Evolutionary conservation across 2,888 invertebrate genomes (phyloP), one percentile per base, ranked within the genome.

Genomic region (Microctonus hyperodae): DNA sequence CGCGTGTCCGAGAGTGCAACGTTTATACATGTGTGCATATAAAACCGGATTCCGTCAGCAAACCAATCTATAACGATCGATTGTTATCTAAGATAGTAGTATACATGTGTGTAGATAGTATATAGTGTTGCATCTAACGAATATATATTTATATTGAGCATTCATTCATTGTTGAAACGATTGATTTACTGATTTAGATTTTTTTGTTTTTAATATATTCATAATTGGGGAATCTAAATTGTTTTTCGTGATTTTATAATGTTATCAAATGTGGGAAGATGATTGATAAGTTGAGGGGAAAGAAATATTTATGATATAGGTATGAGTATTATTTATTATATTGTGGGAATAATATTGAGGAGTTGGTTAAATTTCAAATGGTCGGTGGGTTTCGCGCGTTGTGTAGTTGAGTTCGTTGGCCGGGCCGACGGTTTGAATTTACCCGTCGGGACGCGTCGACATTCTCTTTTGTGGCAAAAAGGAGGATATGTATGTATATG

Each of bases 321-420:
- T 28, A 28, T 28, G 7, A 28, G 28, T 5, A 7, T 5, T 5
- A 28, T 28, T 5, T 28, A 28, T 28, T 28, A 7, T 28, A 5
- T 5, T 28, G n/a, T n/a, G n/a, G n/a, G n/a, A n/a, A n/a, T n/a
- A n/a, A n/a, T n/a, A n/a, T n/a, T n/a, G 16, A 1, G 20, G 13
- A 9, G 31, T 11, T n/a, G 33, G 35, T 37, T 37, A 23, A 51
- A 53, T 62, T 62, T 35, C 57, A 62, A 67, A 62, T 25, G 28
- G 57, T 53, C 28, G 28, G 31, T 48, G 22, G 16, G 37, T 67
- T 67, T 67, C 62, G 67, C 67, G 67, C 67, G 67, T 62, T 58
- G 62, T 23, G 28, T 13, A 25, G 37, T 44, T 31, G 51, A 72
- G 69, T 72, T 70, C 64, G 66, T 69, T 72, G 70, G 65, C 70